A percentile compares a stretch with the other conserved stretches of the same genome.
Evolutionary conservation across 2,797 vertebrate species (phyloP).

Genomic region (Ispidina picta): DNA sequence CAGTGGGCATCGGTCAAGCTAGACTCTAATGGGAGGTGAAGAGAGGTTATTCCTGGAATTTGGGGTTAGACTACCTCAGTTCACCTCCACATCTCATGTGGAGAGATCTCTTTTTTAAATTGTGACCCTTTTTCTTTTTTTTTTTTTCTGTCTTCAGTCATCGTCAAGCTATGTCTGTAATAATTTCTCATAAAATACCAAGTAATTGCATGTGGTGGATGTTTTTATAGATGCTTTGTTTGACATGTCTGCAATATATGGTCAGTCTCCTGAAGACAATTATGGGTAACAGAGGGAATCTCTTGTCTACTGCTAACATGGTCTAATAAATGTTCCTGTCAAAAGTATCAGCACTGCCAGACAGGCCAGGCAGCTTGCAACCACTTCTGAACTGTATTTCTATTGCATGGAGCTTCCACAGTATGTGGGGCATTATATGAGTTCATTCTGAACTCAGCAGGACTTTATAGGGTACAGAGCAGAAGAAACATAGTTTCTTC

Average conservation of each 20-base stretch:
- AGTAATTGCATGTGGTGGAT: neutral
- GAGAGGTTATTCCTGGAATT: neutral
- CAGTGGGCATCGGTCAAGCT: neutral
- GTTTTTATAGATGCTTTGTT: neutral
- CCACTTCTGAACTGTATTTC: neutral
- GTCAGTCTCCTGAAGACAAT: neutral
- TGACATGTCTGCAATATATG: neutral
- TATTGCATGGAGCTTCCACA: neutral
- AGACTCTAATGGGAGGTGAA: neutral
- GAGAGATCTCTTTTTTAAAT: neutral
- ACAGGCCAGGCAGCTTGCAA: neutral
- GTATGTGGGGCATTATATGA: too few relatives aligned
- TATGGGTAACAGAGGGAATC: neutral
- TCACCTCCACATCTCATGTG: neutral
- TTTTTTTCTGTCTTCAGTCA: neutral
- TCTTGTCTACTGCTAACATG: neutral
- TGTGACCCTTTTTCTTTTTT: neutral
- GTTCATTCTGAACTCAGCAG: neutral
- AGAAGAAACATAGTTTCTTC: neutral
- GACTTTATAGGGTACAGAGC: neutral
- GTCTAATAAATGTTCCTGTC: conserved; percentile 20
- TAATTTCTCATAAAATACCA: neutral
- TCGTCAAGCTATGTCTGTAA: neutral
- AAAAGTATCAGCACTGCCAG: neutral
- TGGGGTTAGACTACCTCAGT: neutral